Evolutionary conservation across 2,888 invertebrate species (phyloP).

Genomic region (Drosophila pseudotakahashii): DNA sequence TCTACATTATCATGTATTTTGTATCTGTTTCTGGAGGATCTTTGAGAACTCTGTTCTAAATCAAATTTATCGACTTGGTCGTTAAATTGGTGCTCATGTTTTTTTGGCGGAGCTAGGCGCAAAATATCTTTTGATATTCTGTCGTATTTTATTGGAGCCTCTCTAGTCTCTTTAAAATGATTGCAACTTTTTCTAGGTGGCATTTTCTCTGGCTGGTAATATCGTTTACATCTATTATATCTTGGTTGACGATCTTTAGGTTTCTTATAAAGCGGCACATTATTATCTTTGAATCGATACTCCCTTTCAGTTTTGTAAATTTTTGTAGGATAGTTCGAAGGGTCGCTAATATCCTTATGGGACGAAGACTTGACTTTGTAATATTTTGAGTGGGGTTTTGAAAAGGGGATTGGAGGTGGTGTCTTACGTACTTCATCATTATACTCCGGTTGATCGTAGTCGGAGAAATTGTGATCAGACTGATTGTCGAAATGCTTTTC

Average conservation of each 20-base stretch:
- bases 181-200: background rate
- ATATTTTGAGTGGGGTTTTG: background rate
- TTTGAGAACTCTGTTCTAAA: background rate
- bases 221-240: background rate
- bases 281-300: background rate
- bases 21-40: no score
- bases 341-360: background rate
- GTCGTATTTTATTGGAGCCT: background rate
- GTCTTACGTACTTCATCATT: background rate
- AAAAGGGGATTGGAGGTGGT: background rate
- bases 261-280: background rate
- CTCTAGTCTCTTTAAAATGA: background rate
- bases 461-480: no score
- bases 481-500: background rate
- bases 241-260: background rate
- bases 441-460: background rate
- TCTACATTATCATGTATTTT: background rate
- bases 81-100: background rate
- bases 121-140: background rate
- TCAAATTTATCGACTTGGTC: no score
- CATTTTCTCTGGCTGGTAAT: background rate
- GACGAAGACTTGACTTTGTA: background rate
- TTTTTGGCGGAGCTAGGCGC: background rate
- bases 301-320: background rate
- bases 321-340: no score